Conservation (phyloP, 2,113 vertebrate species). For the Hemibagrus wyckioides region DNA sequence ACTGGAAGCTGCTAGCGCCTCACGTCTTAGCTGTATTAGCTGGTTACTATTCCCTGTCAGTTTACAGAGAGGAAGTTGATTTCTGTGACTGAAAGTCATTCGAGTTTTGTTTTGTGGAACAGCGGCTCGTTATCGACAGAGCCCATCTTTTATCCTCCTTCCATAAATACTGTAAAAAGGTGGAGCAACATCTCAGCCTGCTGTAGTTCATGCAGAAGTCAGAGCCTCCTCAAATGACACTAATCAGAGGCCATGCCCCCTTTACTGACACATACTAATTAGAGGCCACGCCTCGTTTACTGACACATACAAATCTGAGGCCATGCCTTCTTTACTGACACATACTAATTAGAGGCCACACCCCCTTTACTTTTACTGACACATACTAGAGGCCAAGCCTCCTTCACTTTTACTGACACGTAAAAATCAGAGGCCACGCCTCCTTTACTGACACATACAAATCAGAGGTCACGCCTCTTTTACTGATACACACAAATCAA, state of each 20-base stretch:
- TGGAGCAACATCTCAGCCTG: background rate
- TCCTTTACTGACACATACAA: background rate
- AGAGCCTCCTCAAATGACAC: background rate
- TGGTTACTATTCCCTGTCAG: background rate
- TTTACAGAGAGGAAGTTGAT: background rate
- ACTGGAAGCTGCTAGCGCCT: background rate
- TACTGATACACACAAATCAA: background rate
- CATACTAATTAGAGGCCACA: background rate
- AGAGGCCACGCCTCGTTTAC: background rate
- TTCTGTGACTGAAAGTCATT: no score
- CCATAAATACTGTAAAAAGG: no score
- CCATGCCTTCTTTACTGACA: background rate
- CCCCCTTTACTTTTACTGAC: background rate
- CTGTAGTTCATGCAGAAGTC: background rate
- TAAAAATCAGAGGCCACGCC: no score
- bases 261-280: background rate
- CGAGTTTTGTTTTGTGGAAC: background rate
- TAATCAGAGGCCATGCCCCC: background rate
- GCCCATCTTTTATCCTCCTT: background rate
- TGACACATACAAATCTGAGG: background rate
- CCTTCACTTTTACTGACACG: background rate
- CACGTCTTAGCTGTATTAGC: no score
- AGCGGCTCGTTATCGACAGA: background rate
- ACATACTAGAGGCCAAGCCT: background rate
- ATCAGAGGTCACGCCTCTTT: background rate